These are phyloP conservation scores for Apolygus lucorum DNA, from an alignment of 1,140 invertebrate genomes.

Conservation along the genomic window DNA sequence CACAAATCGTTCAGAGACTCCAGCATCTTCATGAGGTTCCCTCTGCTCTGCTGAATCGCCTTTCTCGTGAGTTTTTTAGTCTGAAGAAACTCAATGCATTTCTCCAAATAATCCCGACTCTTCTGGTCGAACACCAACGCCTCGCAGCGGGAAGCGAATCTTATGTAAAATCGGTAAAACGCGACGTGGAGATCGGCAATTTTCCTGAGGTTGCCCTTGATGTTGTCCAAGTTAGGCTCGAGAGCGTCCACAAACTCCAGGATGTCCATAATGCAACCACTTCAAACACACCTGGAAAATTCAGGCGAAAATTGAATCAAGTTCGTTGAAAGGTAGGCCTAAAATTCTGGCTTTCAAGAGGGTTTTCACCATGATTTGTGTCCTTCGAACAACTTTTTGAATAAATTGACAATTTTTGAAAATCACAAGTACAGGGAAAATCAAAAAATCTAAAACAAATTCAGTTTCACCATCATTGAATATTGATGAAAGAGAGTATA, in stretches of 20 bases:
- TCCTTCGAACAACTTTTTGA: no score
- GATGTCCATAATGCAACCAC: no score
- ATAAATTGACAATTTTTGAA: no score
- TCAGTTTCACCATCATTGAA: no score
- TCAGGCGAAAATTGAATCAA: no score
- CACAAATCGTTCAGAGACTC: background rate
- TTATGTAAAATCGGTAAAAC: slow-evolving; percentile 2
- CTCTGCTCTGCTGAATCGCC: background rate
- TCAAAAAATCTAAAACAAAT: no score
- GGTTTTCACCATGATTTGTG: no score
- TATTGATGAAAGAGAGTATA: no score
- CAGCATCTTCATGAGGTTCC: background rate
- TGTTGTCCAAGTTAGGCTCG: background rate
- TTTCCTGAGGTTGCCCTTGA: slow-evolving; percentile 12
- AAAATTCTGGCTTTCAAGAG: no score
- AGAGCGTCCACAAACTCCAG: background rate
- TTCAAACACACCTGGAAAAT: no score
- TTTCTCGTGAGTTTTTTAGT: background rate
- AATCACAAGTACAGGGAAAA: no score
- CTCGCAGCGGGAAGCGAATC: background rate
- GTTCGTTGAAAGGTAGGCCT: no score
- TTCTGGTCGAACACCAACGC: background rate
- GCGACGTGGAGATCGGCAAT: background rate
- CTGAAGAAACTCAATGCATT: background rate
- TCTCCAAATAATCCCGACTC: background rate